Conservation (phyloP, 1,140 invertebrate species). For the Heliconius nattereri region DNA sequence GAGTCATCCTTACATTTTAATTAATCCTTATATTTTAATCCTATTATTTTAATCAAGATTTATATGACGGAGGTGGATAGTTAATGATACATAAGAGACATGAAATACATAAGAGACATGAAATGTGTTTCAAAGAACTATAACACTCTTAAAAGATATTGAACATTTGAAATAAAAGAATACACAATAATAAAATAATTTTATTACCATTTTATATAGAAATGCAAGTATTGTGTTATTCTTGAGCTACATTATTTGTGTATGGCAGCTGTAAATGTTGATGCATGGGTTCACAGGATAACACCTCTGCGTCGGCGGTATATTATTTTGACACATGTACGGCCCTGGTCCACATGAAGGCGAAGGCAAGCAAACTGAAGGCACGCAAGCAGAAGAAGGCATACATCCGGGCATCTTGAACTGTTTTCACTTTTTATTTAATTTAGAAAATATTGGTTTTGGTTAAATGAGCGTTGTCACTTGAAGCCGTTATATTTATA, state of each 20-base stretch:
- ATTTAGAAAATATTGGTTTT: slow-evolving; percentile 31
- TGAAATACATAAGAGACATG: no score
- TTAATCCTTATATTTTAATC: no score
- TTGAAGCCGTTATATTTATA: slow-evolving; percentile 34
- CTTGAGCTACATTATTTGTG: slow-evolving; percentile 64
- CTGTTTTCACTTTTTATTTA: slow-evolving; percentile 36
- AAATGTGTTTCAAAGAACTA: no score
- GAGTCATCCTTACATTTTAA: no score
- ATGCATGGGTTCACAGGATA: slow-evolving; percentile 65
- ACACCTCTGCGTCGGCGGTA: slow-evolving; percentile 49
- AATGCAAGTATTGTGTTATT: background rate
- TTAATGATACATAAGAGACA: no score
- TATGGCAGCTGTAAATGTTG: slow-evolving; percentile 73
- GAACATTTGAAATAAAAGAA: background rate
- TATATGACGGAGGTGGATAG: no score
- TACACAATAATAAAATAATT: background rate
- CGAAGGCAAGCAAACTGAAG: slow-evolving; percentile 37
- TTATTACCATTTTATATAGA: slow-evolving; percentile 3
- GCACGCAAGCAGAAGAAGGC: slow-evolving; percentile 34
- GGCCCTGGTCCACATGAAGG: slow-evolving; percentile 40
- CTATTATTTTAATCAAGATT: no score
- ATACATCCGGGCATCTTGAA: slow-evolving; percentile 48
- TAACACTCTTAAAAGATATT: background rate
- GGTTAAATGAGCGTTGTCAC: slow-evolving; percentile 34
- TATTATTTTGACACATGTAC: slow-evolving; percentile 48